Base-by-base conservation (phyloP, 2,113 vertebrate genomes). In the Dipodomys ordii region DNA sequence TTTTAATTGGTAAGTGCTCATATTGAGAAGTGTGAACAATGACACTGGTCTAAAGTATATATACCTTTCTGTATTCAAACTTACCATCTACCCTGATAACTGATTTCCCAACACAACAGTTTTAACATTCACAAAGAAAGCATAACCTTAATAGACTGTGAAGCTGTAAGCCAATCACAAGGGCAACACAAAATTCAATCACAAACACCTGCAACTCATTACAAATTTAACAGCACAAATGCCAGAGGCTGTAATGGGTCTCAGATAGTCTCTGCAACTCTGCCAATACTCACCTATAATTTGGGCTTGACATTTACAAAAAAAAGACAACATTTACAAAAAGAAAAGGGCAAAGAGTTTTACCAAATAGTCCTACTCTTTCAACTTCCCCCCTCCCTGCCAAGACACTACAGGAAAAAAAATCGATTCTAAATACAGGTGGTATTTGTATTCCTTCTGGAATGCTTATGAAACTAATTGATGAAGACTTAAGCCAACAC, bases 241-340 rank as follows among this genome's bases (percentile, higher is more conserved):
- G 95, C 95, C 97, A 92, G 96, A 91, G 87, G 91, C 18, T 46
- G 35, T 97, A 97, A 97, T 96, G 27, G 30, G 44, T 77, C 97
- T 97, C 90, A 82, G 86, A 96, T 92, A 97, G 81, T 93, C 46
- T 49, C 67, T 73, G 77, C 72, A 85, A 90, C 92, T 90, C 94
- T 98, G 93, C 79, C 85, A 91, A 92, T 82, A 44, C 7, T 86
- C 95, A 97, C 77, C 96, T 96, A 96, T 53, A 96, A 96, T 96
- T 95, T 97, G 78, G 86, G 71, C 44, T 28, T 96, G 94, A 96
- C 96, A 97, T 97, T 97, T 97, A 95, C 95, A 93, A 93, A 96
- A 57, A 39, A 97, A 97, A 97, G 93, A 96, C 90, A 96, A 96
- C 97, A 96, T 97, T 97, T 97, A 97, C 96, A 93, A 96, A 97